Percentiles rank a stretch among this genome's conserved stretches.
Evolutionary conservation across 2,888 invertebrate species (phyloP).

Genomic region (Aproaerema taeniolella): DNA sequence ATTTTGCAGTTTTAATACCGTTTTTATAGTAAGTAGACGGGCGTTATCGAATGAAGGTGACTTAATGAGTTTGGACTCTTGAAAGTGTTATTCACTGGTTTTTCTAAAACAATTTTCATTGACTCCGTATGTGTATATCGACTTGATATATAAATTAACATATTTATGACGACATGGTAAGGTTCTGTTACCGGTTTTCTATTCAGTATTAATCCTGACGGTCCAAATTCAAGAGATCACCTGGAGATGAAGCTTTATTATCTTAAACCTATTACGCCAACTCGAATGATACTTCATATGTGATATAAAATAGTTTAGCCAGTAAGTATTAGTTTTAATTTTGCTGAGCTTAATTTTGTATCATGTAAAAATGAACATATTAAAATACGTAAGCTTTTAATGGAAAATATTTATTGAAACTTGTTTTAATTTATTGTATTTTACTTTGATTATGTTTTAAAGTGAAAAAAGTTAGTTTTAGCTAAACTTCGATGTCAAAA

Average conservation of each 20-base stretch:
- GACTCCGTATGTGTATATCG: slow-evolving; percentile 2
- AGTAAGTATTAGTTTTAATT: too few species aligned
- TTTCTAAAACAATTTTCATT: background rate
- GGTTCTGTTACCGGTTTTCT: slow-evolving; percentile 12
- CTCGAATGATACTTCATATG: slow-evolving; percentile 69
- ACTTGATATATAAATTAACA: too few species aligned
- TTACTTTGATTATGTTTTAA: slow-evolving; percentile 47
- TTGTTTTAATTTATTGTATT: slow-evolving; percentile 47
- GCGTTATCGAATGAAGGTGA: slow-evolving; percentile 44
- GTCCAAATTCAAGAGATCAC: slow-evolving; percentile 51
- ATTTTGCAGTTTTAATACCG: slow-evolving; percentile 18
- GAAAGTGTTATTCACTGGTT: too few species aligned
- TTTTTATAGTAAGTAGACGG: slow-evolving; percentile 27
- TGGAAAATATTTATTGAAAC: slow-evolving; percentile 54
- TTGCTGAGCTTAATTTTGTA: slow-evolving; percentile 40
- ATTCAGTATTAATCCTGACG: slow-evolving; percentile 31
- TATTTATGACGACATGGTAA: too few species aligned
- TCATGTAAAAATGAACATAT: slow-evolving; percentile 36
- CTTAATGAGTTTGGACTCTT: slow-evolving; percentile 24
- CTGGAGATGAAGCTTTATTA: slow-evolving; percentile 52
- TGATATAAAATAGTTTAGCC: slow-evolving; percentile 68
- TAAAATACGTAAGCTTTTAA: slow-evolving; percentile 41
- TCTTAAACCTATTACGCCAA: slow-evolving; percentile 50
- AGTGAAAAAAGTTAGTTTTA: slow-evolving; percentile 48
- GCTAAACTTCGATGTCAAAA: slow-evolving; percentile 47